These are phyloP conservation scores for Scaptomyza reducta DNA, from an alignment of 2,888 invertebrate genomes.

Conservation along the genomic window DNA sequence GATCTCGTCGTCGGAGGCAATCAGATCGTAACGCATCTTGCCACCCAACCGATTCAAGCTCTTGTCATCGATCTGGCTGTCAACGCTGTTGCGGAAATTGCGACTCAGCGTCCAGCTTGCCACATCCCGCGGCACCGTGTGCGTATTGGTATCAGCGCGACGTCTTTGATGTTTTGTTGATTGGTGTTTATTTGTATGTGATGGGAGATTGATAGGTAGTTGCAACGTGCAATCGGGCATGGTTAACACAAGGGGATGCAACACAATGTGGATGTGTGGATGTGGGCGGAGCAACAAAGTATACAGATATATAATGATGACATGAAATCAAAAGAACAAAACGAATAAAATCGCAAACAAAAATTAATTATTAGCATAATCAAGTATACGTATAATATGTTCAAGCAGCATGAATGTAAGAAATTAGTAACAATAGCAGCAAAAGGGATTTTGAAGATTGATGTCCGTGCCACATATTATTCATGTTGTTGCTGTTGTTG, in stretches of 20 bases:
- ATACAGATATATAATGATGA: slow-evolving; percentile 42
- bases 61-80: slow-evolving; percentile 82
- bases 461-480: not conserved
- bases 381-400: slow-evolving; percentile 13
- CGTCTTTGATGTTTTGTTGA: slow-evolving; percentile 51
- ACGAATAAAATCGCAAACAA: slow-evolving; percentile 48
- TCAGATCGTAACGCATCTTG: slow-evolving; percentile 81
- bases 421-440: slow-evolving; percentile 63
- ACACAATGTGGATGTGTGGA: slow-evolving; percentile 35
- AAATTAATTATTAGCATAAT: slow-evolving; percentile 64
- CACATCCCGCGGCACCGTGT: slow-evolving; percentile 78
- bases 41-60: slow-evolving; percentile 70
- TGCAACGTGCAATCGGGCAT: slow-evolving; percentile 25
- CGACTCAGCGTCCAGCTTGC: slow-evolving; percentile 83
- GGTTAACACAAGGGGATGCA: slow-evolving; percentile 64
- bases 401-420: slow-evolving; percentile 20
- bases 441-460: not conserved
- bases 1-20: slow-evolving; percentile 83
- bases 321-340: slow-evolving; percentile 72
- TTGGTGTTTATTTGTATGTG: slow-evolving; percentile 11
- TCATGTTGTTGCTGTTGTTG: slow-evolving; percentile 11
- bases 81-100: slow-evolving; percentile 82
- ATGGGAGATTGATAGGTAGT: slow-evolving; percentile 20
- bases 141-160: slow-evolving; percentile 81
- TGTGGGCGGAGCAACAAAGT: slow-evolving; percentile 53